Percentiles rank a stretch among this genome's conserved stretches.
Conservation (phyloP, 2,113 vertebrate species). For the Triplophysa rosa region DNA sequence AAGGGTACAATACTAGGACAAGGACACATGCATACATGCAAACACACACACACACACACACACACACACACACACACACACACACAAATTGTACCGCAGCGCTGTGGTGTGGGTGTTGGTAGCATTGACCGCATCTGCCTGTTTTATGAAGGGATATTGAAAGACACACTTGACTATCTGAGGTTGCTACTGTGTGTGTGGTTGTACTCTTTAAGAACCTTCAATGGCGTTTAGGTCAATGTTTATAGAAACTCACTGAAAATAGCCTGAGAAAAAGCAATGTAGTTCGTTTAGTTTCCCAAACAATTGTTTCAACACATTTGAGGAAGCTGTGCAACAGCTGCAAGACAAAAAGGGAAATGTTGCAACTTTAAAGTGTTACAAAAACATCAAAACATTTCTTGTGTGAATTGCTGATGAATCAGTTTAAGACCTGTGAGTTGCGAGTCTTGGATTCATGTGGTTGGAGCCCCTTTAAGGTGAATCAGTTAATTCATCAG, state of each 20-base stretch:
- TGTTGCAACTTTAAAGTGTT: slow-evolving; percentile 14
- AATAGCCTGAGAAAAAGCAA: neutral
- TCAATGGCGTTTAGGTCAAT: slow-evolving; percentile 1
- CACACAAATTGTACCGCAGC: neutral
- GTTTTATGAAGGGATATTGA: slow-evolving; percentile 29
- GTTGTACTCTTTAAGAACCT: neutral
- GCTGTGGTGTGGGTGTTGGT: neutral
- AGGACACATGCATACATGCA: slow-evolving; percentile 39
- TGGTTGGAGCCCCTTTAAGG: slow-evolving; percentile 6
- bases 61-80: neutral
- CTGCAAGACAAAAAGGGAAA: neutral
- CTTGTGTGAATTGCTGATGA: neutral
- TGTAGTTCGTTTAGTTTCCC: neutral
- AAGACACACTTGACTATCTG: slow-evolving; percentile 18
- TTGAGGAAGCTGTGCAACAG: neutral
- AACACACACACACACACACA: neutral
- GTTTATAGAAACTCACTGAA: neutral
- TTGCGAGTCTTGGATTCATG: slow-evolving; percentile 3
- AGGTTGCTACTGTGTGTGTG: neutral
- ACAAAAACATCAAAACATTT: slow-evolving; percentile 13
- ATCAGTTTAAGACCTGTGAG: neutral
- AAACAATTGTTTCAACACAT: neutral
- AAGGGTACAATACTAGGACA: slow-evolving; percentile 39
- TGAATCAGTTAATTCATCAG: neutral
- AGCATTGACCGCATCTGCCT: slow-evolving; percentile 18